Conservation (phyloP, 2,113 vertebrate genomes). For the Sminthopsis crassicaudata region DNA sequence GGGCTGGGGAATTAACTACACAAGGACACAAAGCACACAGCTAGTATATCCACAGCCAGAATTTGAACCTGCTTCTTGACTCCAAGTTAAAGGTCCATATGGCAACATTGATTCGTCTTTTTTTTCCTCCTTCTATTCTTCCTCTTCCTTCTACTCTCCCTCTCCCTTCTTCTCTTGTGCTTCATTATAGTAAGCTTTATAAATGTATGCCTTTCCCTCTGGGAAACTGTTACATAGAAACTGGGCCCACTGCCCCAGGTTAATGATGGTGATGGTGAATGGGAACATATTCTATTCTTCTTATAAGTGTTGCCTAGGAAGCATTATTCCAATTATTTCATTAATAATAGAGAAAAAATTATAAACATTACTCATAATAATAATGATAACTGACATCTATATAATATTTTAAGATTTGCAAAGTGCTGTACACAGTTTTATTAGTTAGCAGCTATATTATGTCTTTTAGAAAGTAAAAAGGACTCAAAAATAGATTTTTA, state of each 20-base stretch:
- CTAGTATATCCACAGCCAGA: neutral
- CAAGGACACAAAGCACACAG: neutral
- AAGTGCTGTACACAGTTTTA: neutral
- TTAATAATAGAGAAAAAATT: neutral
- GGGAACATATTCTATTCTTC: neutral
- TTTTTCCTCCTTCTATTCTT: neutral
- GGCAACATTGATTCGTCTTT: neutral
- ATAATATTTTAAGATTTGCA: neutral
- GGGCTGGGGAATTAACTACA: neutral
- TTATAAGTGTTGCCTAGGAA: neutral
- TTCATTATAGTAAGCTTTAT: neutral
- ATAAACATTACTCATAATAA: neutral
- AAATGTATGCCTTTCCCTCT: neutral
- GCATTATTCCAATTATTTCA: neutral
- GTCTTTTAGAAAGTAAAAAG: neutral
- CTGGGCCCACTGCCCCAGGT: neutral
- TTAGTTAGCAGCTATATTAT: neutral
- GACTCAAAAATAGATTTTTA: neutral
- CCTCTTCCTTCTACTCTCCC: neutral
- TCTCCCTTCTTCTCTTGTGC: neutral
- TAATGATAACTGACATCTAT: neutral
- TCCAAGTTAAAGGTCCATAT: neutral
- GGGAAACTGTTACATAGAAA: neutral
- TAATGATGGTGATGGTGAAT: neutral
- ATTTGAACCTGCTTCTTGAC: neutral